Evolutionary conservation across 2,797 vertebrate genomes (phyloP).

Genomic region (Phalloptychus januarius): DNA sequence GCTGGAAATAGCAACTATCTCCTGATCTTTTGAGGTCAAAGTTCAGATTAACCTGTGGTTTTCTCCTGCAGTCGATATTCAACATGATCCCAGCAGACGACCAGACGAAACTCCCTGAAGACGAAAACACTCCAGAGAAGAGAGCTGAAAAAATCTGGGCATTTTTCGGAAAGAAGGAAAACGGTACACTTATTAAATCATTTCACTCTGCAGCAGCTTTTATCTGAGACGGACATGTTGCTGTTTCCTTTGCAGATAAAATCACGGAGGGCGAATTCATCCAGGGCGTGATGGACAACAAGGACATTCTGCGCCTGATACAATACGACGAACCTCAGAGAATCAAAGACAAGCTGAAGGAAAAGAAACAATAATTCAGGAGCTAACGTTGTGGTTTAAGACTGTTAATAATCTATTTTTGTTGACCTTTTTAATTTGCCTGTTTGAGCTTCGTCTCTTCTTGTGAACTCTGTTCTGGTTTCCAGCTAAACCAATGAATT

Average conservation of each 20-base stretch:
- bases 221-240: neutral
- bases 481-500: neutral
- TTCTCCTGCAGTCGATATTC: slow-evolving; percentile 87
- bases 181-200: slow-evolving; percentile 71
- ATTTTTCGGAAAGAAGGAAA: slow-evolving; percentile 89
- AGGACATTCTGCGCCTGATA: slow-evolving; percentile 90
- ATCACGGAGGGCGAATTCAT: slow-evolving; percentile 91
- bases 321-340: slow-evolving; percentile 90
- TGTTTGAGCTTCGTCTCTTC: neutral
- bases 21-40: neutral
- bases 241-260: slow-evolving; percentile 80
- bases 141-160: slow-evolving; percentile 90
- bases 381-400: slow-evolving; percentile 16
- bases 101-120: slow-evolving; percentile 84
- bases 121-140: slow-evolving; percentile 91
- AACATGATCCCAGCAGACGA: slow-evolving; percentile 90
- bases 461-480: neutral
- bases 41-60: neutral
- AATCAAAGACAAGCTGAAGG: slow-evolving; percentile 85
- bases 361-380: slow-evolving; percentile 79
- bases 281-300: slow-evolving; percentile 89
- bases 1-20: neutral
- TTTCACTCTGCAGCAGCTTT: neutral
- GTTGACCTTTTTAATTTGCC: slow-evolving; percentile 45
- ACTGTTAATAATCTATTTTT: slow-evolving; percentile 51